Evolutionary conservation across 1,140 invertebrate species (phyloP).

Genomic region (Triops longicaudatus): DNA sequence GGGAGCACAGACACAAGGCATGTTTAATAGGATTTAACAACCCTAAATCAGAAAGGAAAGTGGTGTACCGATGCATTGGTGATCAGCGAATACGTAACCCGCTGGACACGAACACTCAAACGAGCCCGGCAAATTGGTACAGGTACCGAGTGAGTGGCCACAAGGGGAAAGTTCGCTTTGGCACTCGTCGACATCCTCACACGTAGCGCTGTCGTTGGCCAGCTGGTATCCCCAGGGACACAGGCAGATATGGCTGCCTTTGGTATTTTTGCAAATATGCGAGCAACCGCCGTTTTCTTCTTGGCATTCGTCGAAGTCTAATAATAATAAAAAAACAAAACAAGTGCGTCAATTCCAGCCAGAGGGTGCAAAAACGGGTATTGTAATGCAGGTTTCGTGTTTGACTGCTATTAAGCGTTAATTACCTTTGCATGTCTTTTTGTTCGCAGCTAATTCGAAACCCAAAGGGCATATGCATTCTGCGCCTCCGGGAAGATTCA

Average conservation of each 20-base stretch:
- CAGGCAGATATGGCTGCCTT: conserved; percentile 51
- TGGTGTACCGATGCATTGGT: conserved; percentile 47
- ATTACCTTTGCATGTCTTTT: conserved; percentile 28
- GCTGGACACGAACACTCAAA: conserved; percentile 50
- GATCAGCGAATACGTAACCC: conserved; percentile 45
- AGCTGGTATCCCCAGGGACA: conserved; percentile 47
- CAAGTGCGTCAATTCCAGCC: no score
- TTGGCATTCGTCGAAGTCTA: conserved; percentile 49
- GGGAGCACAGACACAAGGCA: conserved; percentile 40
- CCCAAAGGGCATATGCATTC: conserved; percentile 43
- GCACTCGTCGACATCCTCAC: conserved; percentile 35
- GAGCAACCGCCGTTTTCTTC: conserved; percentile 49
- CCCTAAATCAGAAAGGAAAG: conserved; percentile 50
- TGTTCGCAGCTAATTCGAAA: conserved; percentile 30
- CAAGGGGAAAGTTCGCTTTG: conserved; percentile 28
- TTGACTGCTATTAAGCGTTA: conserved; percentile 29
- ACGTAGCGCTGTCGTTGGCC: conserved; percentile 35
- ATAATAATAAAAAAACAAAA: background rate
- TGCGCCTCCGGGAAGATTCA: conserved; percentile 63
- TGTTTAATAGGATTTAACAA: conserved; percentile 46
- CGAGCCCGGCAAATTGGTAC: conserved; percentile 47
- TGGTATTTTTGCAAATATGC: conserved; percentile 43
- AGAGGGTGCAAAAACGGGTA: background rate
- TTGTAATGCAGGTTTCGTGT: background rate
- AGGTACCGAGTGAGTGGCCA: conserved; percentile 34